Evolutionary conservation across 2,888 invertebrate genomes (phyloP).

Genomic region (Acleris literana): DNA sequence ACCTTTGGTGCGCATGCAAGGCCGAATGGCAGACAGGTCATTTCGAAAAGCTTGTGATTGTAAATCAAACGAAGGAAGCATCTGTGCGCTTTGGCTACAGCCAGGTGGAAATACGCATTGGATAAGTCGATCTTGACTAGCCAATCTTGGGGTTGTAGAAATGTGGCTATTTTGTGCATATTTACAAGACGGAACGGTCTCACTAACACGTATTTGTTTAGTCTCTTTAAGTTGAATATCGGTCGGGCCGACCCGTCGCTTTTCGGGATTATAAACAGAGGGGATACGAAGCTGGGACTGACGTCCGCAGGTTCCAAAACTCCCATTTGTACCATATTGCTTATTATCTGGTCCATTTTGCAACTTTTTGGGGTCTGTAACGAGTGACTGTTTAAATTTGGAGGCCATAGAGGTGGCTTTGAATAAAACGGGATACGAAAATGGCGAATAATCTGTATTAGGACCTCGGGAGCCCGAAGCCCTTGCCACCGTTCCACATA

Average conservation of each 20-base stretch:
- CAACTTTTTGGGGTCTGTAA: too few species aligned
- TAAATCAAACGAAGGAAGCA: background rate
- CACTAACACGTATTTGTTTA: constrained; percentile 24
- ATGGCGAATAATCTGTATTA: too few species aligned
- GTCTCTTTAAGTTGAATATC: constrained; percentile 30
- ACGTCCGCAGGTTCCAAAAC: too few species aligned
- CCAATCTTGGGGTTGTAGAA: constrained; percentile 5
- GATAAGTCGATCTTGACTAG: constrained; percentile 1
- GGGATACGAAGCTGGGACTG: too few species aligned
- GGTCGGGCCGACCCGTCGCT: constrained; percentile 9
- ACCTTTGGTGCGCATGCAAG: background rate
- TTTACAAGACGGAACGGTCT: constrained; percentile 29
- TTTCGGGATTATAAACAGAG: constrained; percentile 26
- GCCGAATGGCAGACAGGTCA: background rate
- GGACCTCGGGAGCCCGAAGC: too few species aligned
- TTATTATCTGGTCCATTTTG: too few species aligned
- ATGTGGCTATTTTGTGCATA: constrained; percentile 9
- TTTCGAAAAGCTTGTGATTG: background rate
- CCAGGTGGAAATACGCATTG: background rate
- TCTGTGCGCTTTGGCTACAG: background rate
- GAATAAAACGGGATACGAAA: too few species aligned
- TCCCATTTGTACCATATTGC: too few species aligned
- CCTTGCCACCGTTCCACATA: too few species aligned
- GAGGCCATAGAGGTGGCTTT: too few species aligned
- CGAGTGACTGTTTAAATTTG: too few species aligned